phyloP scores from a whole-genome alignment of 2,113 vertebrate genomes.

The Siniperca knerii region DNA sequence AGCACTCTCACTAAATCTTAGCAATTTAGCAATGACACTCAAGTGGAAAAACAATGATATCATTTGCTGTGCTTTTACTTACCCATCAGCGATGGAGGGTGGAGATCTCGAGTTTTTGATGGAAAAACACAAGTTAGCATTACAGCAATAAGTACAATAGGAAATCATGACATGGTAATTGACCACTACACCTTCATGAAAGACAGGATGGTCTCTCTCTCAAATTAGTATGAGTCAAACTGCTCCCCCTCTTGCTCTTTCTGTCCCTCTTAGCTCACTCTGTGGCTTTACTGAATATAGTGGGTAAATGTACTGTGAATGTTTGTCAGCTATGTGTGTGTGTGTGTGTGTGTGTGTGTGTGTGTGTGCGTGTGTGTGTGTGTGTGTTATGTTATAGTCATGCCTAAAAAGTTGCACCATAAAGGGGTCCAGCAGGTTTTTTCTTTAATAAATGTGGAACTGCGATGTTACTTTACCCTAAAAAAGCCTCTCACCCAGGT shows the following conservation, averaged over 20 bases:
- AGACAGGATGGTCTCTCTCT: conserved; percentile 4
- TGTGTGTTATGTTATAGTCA: background rate
- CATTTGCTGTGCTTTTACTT: background rate
- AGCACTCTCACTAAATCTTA: background rate
- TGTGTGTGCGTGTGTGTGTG: background rate
- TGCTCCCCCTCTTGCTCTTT: background rate
- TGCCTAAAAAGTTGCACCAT: background rate
- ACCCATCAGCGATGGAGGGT: background rate
- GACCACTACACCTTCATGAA: background rate
- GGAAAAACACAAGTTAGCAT: background rate
- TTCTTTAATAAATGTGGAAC: background rate
- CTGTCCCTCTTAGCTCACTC: background rate
- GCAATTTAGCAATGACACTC: background rate
- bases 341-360: background rate
- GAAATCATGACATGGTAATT: background rate
- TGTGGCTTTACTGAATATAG: background rate
- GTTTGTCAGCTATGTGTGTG: background rate
- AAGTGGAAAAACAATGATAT: background rate
- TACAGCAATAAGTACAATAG: background rate
- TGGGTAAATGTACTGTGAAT: background rate
- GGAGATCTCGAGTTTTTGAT: background rate
- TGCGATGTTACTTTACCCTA: conserved; percentile 9
- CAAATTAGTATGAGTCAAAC: background rate
- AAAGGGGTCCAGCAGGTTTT: background rate
- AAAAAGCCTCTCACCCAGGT: conserved; percentile 23